phyloP scores from a whole-genome alignment of 2,797 vertebrate genomes.

The Hoplostethus mediterraneus region DNA sequence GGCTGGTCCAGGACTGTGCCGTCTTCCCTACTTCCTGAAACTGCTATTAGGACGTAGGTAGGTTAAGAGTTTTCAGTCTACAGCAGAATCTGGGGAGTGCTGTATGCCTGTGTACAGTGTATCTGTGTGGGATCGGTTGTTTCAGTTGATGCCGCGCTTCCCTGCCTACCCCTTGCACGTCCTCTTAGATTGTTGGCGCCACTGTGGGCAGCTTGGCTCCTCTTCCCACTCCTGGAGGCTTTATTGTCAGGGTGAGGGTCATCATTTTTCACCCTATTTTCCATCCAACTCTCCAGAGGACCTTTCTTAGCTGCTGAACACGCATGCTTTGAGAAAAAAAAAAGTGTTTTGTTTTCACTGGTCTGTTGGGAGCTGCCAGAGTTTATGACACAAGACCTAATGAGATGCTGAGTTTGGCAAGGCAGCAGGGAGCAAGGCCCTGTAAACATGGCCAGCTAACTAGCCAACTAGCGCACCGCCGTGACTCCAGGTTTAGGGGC shows the following conservation, averaged over 20 bases:
- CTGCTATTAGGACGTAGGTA: constrained; percentile 7
- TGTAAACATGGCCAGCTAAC: constrained; percentile 66
- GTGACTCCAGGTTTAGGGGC: constrained; percentile 57
- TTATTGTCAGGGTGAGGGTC: constrained; percentile 46
- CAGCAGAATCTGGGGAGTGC: too few species aligned
- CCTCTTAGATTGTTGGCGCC: constrained; percentile 21
- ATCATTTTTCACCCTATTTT: constrained; percentile 47
- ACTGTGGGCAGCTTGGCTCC: constrained; percentile 53
- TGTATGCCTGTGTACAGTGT: background rate
- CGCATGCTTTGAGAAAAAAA: constrained; percentile 42
- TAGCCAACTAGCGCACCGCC: constrained; percentile 46
- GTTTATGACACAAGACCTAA: constrained; percentile 64
- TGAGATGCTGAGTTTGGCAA: constrained; percentile 65
- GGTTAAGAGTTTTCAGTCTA: background rate
- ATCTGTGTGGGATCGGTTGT: constrained; percentile 2
- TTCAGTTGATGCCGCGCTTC: constrained; percentile 1
- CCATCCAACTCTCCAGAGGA: constrained; percentile 57
- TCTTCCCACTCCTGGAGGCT: constrained; percentile 54
- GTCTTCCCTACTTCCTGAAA: background rate
- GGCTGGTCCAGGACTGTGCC: background rate
- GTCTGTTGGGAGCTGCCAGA: constrained; percentile 69
- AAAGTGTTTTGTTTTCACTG: constrained; percentile 68
- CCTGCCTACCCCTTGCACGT: constrained; percentile 30
- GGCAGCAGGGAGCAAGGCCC: constrained; percentile 53
- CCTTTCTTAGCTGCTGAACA: constrained; percentile 52